Percentiles rank a stretch among this genome's conserved stretches.
These are phyloP conservation scores for Endotricha flammealis DNA, from an alignment of 2,888 invertebrate genomes.

Conservation along the genomic window DNA sequence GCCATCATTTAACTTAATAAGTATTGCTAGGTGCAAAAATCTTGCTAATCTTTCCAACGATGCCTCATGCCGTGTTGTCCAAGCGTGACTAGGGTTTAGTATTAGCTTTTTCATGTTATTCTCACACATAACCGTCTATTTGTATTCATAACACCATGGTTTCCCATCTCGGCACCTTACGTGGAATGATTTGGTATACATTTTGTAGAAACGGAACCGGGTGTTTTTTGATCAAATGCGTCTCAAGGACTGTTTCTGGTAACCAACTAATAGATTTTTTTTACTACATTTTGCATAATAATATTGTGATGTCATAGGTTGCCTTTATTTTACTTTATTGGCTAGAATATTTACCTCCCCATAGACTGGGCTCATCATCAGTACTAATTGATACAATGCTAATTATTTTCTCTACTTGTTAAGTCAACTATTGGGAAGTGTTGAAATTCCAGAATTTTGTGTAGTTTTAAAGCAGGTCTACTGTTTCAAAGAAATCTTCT, in stretches of 20 bases:
- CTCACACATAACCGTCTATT: slow-evolving; percentile 49
- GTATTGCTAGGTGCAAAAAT: slow-evolving; percentile 17
- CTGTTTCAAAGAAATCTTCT: too few species aligned
- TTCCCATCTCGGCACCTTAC: slow-evolving; percentile 47
- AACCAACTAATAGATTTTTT: slow-evolving; percentile 25
- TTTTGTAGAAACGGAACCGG: slow-evolving; percentile 55
- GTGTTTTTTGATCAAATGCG: slow-evolving; percentile 47
- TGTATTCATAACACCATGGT: slow-evolving; percentile 43
- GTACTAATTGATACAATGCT: too few species aligned
- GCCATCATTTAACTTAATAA: slow-evolving; percentile 8
- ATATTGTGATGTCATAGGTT: slow-evolving; percentile 8
- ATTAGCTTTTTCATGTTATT: slow-evolving; percentile 48
- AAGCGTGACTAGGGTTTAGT: slow-evolving; percentile 34
- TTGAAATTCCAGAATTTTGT: too few species aligned
- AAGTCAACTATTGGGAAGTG: too few species aligned
- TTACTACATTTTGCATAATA: neutral
- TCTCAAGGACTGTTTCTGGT: slow-evolving; percentile 52
- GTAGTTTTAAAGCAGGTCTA: too few species aligned
- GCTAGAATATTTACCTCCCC: too few species aligned
- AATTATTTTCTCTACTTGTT: too few species aligned
- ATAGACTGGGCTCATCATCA: too few species aligned
- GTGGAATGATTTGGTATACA: slow-evolving; percentile 45
- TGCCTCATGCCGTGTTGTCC: slow-evolving; percentile 18
- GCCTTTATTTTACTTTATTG: too few species aligned
- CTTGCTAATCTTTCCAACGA: slow-evolving; percentile 41